phyloP scores from a whole-genome alignment of 1,140 invertebrate species.

The Heliconius melpomene region DNA sequence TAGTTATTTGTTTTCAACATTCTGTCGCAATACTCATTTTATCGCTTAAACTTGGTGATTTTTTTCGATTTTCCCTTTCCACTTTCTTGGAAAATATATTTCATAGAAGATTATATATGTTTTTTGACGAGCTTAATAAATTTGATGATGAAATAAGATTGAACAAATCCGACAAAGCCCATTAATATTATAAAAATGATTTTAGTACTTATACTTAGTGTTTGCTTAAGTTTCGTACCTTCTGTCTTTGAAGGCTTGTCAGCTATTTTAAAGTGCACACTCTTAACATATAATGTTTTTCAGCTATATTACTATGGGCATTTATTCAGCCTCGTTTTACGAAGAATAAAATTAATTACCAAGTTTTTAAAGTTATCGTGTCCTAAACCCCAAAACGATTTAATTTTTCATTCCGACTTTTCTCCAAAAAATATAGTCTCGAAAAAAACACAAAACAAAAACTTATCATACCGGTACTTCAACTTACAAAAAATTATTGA shows the following conservation, averaged over 20 bases:
- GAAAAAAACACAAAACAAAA: neutral
- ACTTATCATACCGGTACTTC: neutral
- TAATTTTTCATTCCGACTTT: neutral
- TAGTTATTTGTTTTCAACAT: neutral
- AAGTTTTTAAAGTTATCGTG: constrained; percentile 12
- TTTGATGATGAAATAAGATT: constrained; percentile 9
- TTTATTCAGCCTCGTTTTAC: constrained; percentile 20
- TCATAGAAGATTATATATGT: constrained; percentile 5
- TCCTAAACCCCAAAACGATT: neutral
- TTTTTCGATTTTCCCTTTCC: neutral
- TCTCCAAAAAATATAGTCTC: neutral
- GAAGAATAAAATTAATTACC: constrained; percentile 22
- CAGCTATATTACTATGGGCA: constrained; percentile 24
- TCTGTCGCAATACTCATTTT: neutral
- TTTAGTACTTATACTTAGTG: neutral
- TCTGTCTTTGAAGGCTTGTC: neutral
- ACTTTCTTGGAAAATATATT: neutral
- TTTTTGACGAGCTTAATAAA: neutral
- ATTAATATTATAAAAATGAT: neutral
- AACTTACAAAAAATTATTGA: constrained; percentile 55
- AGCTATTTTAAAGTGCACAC: neutral
- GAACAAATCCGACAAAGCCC: neutral
- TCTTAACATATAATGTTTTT: neutral
- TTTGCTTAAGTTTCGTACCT: neutral
- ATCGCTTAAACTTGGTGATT: neutral